phyloP scores from a whole-genome alignment of 2,113 vertebrate genomes.

The Syrrhaptes paradoxus region DNA sequence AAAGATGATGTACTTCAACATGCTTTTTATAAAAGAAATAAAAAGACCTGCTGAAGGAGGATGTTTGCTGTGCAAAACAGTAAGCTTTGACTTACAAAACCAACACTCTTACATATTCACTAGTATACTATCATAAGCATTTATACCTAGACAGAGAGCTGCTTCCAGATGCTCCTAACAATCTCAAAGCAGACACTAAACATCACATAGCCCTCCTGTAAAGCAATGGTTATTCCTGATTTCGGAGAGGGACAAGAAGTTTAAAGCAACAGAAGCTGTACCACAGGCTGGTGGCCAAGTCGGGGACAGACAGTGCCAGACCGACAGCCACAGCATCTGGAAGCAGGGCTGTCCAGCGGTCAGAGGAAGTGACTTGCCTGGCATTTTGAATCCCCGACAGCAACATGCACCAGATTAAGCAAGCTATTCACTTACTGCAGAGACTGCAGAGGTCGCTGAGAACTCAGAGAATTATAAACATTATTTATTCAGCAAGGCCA shows the following conservation, averaged over 20 bases:
- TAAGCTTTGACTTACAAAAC: neutral
- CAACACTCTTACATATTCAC: neutral
- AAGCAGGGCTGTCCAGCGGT: neutral
- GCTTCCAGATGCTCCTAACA: neutral
- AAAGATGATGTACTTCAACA: neutral
- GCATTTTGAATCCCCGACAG: neutral
- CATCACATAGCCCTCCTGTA: rapidly evolving
- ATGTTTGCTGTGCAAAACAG: neutral
- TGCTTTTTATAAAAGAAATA: neutral
- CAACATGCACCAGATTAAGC: rapidly evolving
- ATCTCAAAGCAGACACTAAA: neutral
- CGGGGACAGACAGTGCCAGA: rapidly evolving
- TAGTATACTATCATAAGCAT: neutral
- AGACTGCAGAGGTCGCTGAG: neutral
- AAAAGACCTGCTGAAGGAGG: neutral
- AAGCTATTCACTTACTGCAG: neutral
- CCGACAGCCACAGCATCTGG: neutral
- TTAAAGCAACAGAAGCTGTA: neutral
- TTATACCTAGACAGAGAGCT: neutral
- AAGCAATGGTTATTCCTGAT: neutral
- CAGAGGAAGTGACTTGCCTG: rapidly evolving
- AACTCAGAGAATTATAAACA: neutral
- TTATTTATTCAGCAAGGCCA: conserved; percentile 3
- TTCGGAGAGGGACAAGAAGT: neutral
- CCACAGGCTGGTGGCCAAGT: too few species aligned